Conservation (phyloP, 2,888 invertebrate genomes). For the Blera fallax region DNA sequence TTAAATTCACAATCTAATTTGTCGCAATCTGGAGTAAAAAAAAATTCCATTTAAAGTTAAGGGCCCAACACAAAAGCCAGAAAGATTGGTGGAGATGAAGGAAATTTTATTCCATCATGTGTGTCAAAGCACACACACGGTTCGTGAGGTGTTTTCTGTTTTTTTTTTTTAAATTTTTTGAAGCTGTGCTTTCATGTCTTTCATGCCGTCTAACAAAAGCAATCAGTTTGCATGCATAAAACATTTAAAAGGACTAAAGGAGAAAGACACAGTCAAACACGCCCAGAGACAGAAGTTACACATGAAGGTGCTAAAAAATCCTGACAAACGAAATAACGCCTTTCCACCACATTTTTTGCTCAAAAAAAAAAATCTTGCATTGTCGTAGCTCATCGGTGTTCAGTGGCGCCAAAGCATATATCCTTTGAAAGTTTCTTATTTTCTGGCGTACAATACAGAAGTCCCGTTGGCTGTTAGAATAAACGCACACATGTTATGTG, state of each 20-base stretch:
- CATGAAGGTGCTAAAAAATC: not conserved
- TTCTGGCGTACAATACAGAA: not conserved
- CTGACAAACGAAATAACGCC: constrained; percentile 4
- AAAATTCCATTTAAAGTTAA: not conserved
- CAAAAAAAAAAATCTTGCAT: not conserved
- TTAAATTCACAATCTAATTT: constrained; percentile 8
- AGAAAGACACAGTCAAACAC: not conserved
- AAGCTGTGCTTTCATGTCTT: not conserved
- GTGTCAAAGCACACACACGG: constrained; percentile 5
- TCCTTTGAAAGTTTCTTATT: not conserved
- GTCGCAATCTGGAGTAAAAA: not conserved
- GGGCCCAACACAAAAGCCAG: not conserved
- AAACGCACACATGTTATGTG: not conserved
- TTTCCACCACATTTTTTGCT: not conserved
- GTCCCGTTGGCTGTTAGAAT: constrained; percentile 9
- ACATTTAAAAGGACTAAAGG: constrained; percentile 3
- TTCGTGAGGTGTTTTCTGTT: not conserved
- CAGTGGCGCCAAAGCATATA: constrained; percentile 1
- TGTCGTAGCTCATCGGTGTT: not conserved
- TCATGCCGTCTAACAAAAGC: constrained; percentile 20
- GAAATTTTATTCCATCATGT: constrained; percentile 13
- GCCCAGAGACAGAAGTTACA: not conserved
- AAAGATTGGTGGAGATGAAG: constrained; percentile 11
- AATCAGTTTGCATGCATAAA: constrained; percentile 44
- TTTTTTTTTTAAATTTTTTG: not conserved